Evolutionary conservation across 2,888 invertebrate species (phyloP).

Genomic region (Acanthoscelides obtectus): DNA sequence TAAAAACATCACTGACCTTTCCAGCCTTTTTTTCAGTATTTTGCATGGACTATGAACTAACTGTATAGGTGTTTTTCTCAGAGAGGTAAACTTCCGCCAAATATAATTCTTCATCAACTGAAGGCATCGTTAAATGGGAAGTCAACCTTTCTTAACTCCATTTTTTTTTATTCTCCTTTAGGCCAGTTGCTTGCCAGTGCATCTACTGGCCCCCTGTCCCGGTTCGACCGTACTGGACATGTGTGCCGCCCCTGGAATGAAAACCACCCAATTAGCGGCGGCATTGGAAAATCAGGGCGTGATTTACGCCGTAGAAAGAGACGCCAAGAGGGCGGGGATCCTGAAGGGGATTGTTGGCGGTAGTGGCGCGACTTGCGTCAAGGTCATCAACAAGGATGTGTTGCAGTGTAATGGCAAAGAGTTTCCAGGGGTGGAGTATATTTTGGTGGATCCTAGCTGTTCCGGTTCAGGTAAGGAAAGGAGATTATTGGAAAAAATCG

Average conservation of each 20-base stretch:
- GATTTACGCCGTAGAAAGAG: constrained; percentile 79
- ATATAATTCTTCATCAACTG: too few relatives aligned
- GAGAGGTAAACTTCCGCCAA: too few relatives aligned
- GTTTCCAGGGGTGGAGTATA: constrained; percentile 72
- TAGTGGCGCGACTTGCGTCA: constrained; percentile 65
- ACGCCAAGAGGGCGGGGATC: constrained; percentile 59
- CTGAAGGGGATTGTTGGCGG: constrained; percentile 60
- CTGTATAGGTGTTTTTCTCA: too few relatives aligned
- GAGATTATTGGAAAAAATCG: too few relatives aligned
- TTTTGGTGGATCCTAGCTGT: constrained; percentile 96
- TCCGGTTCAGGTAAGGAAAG: constrained; percentile 79
- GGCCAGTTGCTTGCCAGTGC: constrained; percentile 89
- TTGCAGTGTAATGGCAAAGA: constrained; percentile 59
- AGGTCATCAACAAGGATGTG: constrained; percentile 67
- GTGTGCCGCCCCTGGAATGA: constrained; percentile 98
- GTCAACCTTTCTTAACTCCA: too few relatives aligned
- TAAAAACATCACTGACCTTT: too few relatives aligned
- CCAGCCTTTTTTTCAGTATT: too few relatives aligned
- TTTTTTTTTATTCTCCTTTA: constrained; percentile 39
- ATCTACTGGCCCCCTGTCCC: constrained; percentile 67
- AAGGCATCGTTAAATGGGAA: too few relatives aligned
- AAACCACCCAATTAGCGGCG: constrained; percentile 86
- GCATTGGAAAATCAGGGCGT: constrained; percentile 72
- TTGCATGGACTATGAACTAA: too few relatives aligned
- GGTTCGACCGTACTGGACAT: constrained; percentile 81